A percentile compares a stretch with the other conserved stretches of the same genome.
phyloP scores from a whole-genome alignment of 2,113 vertebrate species.

The Anhinga anhinga region DNA sequence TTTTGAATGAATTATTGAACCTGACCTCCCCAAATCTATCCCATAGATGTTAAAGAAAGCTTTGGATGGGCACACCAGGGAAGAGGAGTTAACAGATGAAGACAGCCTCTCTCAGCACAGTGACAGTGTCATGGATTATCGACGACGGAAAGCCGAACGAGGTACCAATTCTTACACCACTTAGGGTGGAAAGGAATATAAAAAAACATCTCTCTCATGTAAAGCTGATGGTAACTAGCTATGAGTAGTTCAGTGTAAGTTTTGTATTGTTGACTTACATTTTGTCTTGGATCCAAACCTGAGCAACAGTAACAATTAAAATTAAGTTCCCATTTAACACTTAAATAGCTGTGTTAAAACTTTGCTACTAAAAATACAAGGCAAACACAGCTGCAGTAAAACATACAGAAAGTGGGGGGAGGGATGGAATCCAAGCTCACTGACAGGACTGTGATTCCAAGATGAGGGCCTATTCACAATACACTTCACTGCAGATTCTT shows the following conservation, averaged over 20 bases:
- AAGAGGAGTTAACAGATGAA: conserved; percentile 70
- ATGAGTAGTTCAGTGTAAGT: background rate
- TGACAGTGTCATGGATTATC: conserved; percentile 81
- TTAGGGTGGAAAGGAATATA: background rate
- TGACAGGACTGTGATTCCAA: background rate
- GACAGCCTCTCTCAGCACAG: conserved; percentile 85
- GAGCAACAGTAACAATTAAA: background rate
- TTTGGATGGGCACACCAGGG: conserved; percentile 62
- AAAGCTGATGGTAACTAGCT: background rate
- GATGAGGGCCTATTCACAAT: background rate
- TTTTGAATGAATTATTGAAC: background rate
- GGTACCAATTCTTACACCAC: conserved; percentile 65
- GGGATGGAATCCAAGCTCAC: background rate
- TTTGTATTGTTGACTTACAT: background rate
- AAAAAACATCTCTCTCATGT: background rate
- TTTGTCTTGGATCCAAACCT: background rate
- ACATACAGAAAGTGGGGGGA: background rate
- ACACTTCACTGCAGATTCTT: too few species aligned
- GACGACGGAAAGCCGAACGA: conserved; percentile 46
- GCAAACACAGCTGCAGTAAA: background rate
- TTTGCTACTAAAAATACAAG: background rate
- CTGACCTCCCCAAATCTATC: background rate
- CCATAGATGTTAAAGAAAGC: conserved; percentile 89
- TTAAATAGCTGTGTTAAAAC: background rate
- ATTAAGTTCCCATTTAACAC: background rate